A percentile compares a stretch with the other conserved stretches of the same genome.
phyloP scores from a whole-genome alignment of 2,888 invertebrate species.

The Platypus cylindrus region DNA sequence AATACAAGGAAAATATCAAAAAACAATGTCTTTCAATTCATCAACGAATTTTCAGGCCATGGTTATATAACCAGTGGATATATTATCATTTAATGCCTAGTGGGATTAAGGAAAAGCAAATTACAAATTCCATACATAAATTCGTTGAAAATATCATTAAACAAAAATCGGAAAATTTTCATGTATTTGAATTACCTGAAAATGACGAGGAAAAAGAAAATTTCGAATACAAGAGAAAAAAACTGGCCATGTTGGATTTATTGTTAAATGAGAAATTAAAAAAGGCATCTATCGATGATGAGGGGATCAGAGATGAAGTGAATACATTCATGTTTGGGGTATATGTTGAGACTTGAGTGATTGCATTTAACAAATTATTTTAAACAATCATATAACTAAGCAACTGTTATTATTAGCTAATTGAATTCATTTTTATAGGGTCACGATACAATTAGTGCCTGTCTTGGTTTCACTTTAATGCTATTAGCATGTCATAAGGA shows the following conservation, averaged over 20 bases:
- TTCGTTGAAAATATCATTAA: conserved; percentile 24
- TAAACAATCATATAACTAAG: too few relatives aligned
- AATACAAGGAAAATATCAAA: conserved; percentile 19
- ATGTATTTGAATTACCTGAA: conserved; percentile 24
- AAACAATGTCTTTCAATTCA: conserved; percentile 19
- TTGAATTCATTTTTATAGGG: conserved; percentile 19
- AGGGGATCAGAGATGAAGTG: conserved; percentile 47
- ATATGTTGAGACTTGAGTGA: too few relatives aligned
- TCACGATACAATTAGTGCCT: conserved; percentile 22
- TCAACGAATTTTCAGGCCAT: conserved; percentile 20
- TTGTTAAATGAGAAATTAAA: conserved; percentile 19
- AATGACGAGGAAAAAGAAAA: conserved; percentile 23
- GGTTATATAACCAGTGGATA: conserved; percentile 17
- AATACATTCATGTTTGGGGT: conserved; percentile 44
- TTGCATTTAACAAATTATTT: too few relatives aligned
- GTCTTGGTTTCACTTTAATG: conserved; percentile 20
- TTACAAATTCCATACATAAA: conserved; percentile 19
- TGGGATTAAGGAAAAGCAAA: conserved; percentile 14
- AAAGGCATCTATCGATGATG: conserved; percentile 19
- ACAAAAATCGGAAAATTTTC: conserved; percentile 16
- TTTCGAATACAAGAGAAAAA: conserved; percentile 32
- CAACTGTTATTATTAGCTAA: too few relatives aligned
- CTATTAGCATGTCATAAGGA: conserved; percentile 19
- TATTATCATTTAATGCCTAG: conserved; percentile 13
- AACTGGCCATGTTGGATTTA: conserved; percentile 25